Percentiles rank a stretch among this genome's conserved stretches.
These are phyloP conservation scores for Cinara cedri DNA, from an alignment of 2,888 invertebrate species.

Conservation along the genomic window DNA sequence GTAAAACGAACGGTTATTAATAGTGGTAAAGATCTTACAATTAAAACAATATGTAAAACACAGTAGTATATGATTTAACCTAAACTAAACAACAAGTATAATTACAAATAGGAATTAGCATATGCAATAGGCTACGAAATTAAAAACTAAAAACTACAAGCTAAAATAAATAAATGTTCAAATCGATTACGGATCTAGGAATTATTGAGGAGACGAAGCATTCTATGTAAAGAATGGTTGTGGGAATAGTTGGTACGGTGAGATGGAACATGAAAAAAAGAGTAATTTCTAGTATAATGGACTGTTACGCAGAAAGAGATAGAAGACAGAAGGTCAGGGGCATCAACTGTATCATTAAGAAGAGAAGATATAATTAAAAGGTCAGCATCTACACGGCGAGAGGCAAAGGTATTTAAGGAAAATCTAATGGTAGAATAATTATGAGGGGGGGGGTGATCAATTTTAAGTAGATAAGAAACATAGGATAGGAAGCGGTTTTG, in stretches of 20 bases:
- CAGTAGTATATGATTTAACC: too few relatives aligned
- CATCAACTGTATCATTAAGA: not conserved
- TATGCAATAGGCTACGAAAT: too few relatives aligned
- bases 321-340: not conserved
- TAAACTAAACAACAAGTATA: not conserved
- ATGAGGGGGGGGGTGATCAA: not conserved
- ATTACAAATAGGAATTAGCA: too few relatives aligned
- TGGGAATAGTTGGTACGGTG: not conserved
- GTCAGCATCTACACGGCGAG: not conserved
- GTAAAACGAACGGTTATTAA: not conserved
- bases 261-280: not conserved
- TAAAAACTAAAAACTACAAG: not conserved
- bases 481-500: not conserved
- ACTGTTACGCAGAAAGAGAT: not conserved
- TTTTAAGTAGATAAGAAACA: not conserved
- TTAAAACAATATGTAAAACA: not conserved
- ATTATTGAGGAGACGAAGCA: not conserved
- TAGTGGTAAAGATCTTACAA: not conserved
- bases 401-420: conserved; percentile 23
- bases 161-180: not conserved
- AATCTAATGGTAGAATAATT: too few relatives aligned
- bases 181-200: not conserved
- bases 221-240: not conserved
- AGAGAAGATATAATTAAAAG: not conserved
- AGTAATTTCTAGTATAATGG: not conserved